Conservation (phyloP, 1,140 invertebrate genomes). For the Drosophila truncata region DNA sequence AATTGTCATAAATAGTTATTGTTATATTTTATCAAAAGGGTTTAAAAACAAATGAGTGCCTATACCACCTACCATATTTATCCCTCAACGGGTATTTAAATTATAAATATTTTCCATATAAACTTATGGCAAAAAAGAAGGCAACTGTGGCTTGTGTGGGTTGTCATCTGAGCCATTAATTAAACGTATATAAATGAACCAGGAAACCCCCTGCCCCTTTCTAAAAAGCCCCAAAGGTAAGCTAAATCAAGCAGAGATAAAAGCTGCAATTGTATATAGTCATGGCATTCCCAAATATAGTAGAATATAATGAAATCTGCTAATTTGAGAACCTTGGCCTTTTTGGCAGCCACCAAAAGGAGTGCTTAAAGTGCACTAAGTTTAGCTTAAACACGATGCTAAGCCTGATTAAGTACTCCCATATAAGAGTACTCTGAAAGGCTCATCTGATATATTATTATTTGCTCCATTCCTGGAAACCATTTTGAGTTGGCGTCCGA, state of each 20-base stretch:
- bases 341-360: slow-evolving; percentile 1
- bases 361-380: slow-evolving; percentile 9
- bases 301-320: neutral
- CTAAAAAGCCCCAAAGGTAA: slow-evolving; percentile 18
- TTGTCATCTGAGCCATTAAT: slow-evolving; percentile 65
- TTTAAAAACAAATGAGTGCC: neutral
- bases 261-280: neutral
- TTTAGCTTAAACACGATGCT: slow-evolving; percentile 32
- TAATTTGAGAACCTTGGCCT: neutral
- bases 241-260: slow-evolving; percentile 5
- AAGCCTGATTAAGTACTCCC: slow-evolving; percentile 42
- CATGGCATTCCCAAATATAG: neutral
- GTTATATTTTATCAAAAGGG: neutral
- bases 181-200: slow-evolving; percentile 54
- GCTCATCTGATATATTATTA: slow-evolving; percentile 13
- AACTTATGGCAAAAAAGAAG: slow-evolving; percentile 30
- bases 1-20: too few relatives aligned
- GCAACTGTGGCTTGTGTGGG: slow-evolving; percentile 2
- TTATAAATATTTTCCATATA: slow-evolving; percentile 40
- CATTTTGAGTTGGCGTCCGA: slow-evolving; percentile 6
- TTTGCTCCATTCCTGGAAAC: slow-evolving; percentile 6
- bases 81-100: neutral
- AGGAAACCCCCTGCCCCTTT: too few relatives aligned
- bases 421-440: slow-evolving; percentile 16
- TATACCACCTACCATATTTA: too few relatives aligned